A percentile compares a stretch with the other conserved stretches of the same genome.
Conservation (phyloP, 2,888 invertebrate species). For the Colletes collaris region DNA sequence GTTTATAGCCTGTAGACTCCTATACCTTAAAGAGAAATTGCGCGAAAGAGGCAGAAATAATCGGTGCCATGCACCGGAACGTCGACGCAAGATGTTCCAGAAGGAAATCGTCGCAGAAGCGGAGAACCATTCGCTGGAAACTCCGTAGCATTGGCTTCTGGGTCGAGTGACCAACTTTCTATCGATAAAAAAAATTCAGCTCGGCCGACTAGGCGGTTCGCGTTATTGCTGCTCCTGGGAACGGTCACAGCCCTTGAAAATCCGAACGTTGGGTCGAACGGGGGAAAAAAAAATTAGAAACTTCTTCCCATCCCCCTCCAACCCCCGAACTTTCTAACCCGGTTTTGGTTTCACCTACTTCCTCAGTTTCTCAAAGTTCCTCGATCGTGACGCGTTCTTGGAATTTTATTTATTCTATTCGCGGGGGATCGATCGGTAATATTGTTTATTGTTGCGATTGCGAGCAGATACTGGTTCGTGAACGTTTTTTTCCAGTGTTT, state of each 20-base stretch:
- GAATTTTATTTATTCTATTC: background rate
- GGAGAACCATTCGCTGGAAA: conserved; percentile 9
- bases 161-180: conserved; percentile 65
- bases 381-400: conserved; percentile 23
- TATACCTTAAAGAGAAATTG: background rate
- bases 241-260: conserved; percentile 24
- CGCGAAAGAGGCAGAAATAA: background rate
- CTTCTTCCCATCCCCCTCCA: conserved; percentile 16
- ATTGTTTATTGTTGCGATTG: no score
- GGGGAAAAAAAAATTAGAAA: conserved; percentile 68
- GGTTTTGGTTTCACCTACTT: conserved; percentile 34
- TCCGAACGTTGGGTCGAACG: background rate
- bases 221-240: conserved; percentile 10
- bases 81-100: background rate
- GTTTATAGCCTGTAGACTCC: no score
- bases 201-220: background rate
- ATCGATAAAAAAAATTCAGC: conserved; percentile 63
- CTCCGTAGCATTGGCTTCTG: conserved; percentile 7
- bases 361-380: conserved; percentile 46
- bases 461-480: background rate
- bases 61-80: no score
- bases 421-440: no score
- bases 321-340: conserved; percentile 65
- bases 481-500: no score
- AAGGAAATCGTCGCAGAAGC: conserved; percentile 1